Conservation (phyloP, 1,140 invertebrate genomes). For the Araneus ventricosus region DNA sequence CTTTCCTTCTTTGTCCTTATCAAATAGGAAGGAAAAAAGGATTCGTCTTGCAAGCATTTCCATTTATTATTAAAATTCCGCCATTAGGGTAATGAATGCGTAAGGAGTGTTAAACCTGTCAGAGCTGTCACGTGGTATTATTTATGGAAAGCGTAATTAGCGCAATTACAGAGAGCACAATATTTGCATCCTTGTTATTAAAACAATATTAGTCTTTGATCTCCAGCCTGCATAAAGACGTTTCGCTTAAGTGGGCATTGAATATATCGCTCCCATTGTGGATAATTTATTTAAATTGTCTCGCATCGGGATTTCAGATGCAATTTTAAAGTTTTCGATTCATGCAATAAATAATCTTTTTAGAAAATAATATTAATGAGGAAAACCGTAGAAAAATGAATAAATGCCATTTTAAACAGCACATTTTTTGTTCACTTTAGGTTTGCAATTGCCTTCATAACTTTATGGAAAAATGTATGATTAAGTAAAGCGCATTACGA, state of each 20-base stretch:
- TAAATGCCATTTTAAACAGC: no score
- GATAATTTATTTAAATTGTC: no score
- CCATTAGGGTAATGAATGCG: slow-evolving; percentile 10
- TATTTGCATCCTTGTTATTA: background rate
- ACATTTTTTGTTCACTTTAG: no score
- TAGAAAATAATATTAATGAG: no score
- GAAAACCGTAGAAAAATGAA: no score
- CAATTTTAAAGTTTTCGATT: no score
- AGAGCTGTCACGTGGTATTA: background rate
- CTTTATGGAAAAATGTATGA: no score
- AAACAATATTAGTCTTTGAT: slow-evolving; percentile 17
- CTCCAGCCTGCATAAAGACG: background rate
- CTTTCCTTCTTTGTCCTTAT: background rate
- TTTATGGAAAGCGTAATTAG: slow-evolving; percentile 9
- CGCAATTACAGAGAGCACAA: slow-evolving; percentile 2
- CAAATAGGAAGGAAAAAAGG: background rate
- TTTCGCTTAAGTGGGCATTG: background rate
- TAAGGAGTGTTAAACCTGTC: slow-evolving; percentile 6
- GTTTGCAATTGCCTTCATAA: no score
- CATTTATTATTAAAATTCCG: slow-evolving; percentile 12
- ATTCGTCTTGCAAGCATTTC: slow-evolving; percentile 11
- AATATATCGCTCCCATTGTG: background rate
- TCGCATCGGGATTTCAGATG: no score
- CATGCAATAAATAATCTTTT: no score
- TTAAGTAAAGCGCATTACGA: no score